Evolutionary conservation across 2,888 invertebrate genomes (phyloP), one percentile per base, ranked within the genome.

Genomic region (Camponotus fellah): DNA sequence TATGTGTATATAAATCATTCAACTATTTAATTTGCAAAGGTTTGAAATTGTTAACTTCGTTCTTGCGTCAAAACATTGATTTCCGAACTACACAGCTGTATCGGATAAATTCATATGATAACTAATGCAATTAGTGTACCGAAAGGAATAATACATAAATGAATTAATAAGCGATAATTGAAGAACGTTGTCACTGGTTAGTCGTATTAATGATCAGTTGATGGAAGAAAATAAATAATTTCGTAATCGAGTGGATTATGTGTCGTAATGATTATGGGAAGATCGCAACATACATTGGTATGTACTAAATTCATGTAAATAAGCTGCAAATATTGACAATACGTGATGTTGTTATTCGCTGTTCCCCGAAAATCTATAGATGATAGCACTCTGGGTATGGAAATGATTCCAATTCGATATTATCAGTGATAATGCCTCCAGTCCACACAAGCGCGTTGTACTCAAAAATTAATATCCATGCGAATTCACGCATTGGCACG

Each of bases 391-490:
- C 64, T 60, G 72, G 64, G 37, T 68, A 65, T 83, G 83, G 77
- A 85, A 90, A 86, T 84, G 76, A 90, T 86, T 87, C 85, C 81
- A 83, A 71, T 82, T 68, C 68, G 90, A 88, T 89, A 88, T 88
- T 87, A 90, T 90, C 86, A 86, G 72, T 49, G 84, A 88, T 90
- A 90, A 89, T 90, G 75, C 76, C 76, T 75, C 53, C 53, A n/a
- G n/a, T n/a, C n/a, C 0, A 26, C 26, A 26, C 53, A n/a, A 34
- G 75, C 60, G 85, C 69, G 76, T 40, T 82, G 74, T 68, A 85
- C 85, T 87, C 87, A 90, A 90, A 90, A 90, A 90, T 90, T 87
- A 90, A 90, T 90, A 88, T 88, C 84, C 75, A 37, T 72, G 76
- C 68, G 82, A 84, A 88, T 86, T 87, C 85, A n/a, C n/a, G n/a